Conservation (phyloP, 2,797 vertebrate species). For the Ptychobarbus kaznakovi region DNA sequence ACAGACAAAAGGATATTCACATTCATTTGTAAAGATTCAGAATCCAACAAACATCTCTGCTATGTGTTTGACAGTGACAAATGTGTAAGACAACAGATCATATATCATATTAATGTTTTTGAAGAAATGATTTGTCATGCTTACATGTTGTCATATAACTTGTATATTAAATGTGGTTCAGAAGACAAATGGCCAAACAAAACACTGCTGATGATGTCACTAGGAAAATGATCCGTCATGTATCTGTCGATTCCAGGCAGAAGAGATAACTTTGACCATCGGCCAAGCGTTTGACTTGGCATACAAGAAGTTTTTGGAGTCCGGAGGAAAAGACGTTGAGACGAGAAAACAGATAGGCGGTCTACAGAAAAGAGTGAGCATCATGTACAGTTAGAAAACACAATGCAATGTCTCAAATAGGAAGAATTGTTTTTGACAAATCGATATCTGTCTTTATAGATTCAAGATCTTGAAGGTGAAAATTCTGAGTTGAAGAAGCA, state of each 20-base stretch:
- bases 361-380: conserved; percentile 93
- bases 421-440: neutral
- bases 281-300: conserved; percentile 98
- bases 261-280: conserved; percentile 97
- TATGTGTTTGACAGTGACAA: conserved; percentile 99
- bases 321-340: conserved; percentile 97
- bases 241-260: conserved; percentile 79
- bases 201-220: neutral
- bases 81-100: conserved; percentile 87
- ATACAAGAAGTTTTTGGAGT: conserved; percentile 98
- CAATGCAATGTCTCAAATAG: neutral
- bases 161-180: neutral
- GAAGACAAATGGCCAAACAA: neutral
- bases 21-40: conserved; percentile 98
- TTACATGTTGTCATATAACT: neutral
- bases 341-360: conserved; percentile 96
- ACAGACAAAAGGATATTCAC: conserved; percentile 99
- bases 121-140: neutral
- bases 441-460: conserved; percentile 76
- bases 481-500: conserved; percentile 94
- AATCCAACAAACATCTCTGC: conserved; percentile 97
- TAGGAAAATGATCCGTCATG: conserved; percentile 15
- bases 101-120: neutral
- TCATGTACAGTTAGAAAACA: neutral
- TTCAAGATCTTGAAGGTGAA: conserved; percentile 97